phyloP scores from a whole-genome alignment of 1,140 invertebrate genomes.

The Musca vetustissima region DNA sequence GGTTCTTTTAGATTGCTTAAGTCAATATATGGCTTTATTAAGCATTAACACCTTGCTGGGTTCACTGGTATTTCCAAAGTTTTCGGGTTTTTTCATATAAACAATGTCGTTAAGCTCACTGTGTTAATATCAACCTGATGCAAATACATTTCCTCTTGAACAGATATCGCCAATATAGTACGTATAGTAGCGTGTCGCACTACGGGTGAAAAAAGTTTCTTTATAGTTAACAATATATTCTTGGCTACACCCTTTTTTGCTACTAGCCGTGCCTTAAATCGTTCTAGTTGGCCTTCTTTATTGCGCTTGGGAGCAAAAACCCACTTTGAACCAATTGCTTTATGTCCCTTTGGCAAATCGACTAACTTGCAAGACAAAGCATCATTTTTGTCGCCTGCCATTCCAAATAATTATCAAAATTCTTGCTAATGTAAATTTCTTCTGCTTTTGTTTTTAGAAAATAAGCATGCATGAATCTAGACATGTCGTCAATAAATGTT shows the following conservation, averaged over 20 bases:
- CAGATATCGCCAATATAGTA: slow-evolving; percentile 41
- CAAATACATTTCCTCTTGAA: slow-evolving; percentile 21
- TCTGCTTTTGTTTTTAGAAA: slow-evolving; percentile 56
- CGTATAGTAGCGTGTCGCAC: slow-evolving; percentile 46
- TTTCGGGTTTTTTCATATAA: slow-evolving; percentile 13
- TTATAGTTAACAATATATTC: slow-evolving; percentile 48
- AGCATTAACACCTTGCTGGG: background rate
- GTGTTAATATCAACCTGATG: slow-evolving; percentile 36
- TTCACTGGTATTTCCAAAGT: background rate
- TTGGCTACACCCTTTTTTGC: slow-evolving; percentile 52
- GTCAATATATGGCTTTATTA: background rate
- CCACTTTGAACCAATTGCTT: slow-evolving; percentile 32
- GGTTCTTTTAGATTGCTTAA: too few species aligned
- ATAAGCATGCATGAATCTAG: slow-evolving; percentile 47
- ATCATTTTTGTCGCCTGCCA: too few species aligned
- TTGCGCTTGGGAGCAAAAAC: slow-evolving; percentile 34
- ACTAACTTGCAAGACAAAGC: background rate
- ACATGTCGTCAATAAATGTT: slow-evolving; percentile 55
- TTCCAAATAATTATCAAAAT: too few species aligned
- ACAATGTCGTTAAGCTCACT: slow-evolving; percentile 39
- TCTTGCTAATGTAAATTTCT: too few species aligned
- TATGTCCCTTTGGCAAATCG: background rate
- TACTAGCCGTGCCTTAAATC: slow-evolving; percentile 55
- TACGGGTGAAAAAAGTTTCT: slow-evolving; percentile 52
- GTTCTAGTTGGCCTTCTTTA: slow-evolving; percentile 24